These are phyloP conservation scores for Salvelinus namaycush DNA, from an alignment of 2,113 vertebrate species.

Conservation along the genomic window DNA sequence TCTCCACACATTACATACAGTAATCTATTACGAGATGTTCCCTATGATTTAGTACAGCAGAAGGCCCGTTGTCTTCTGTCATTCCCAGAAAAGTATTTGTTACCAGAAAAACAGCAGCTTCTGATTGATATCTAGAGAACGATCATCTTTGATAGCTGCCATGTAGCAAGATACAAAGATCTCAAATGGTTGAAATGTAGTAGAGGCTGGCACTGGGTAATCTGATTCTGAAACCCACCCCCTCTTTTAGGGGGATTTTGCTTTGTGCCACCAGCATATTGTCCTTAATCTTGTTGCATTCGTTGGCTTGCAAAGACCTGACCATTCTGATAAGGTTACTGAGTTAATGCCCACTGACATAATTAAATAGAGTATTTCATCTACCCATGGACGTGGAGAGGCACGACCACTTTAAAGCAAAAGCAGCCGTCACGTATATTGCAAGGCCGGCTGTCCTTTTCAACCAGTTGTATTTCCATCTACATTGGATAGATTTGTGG, in stretches of 20 bases:
- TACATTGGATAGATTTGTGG: not conserved
- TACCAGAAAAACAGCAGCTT: not conserved
- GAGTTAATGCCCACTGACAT: constrained; percentile 61
- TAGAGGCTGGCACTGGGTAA: constrained; percentile 6
- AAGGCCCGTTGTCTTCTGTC: not conserved
- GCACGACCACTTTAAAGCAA: constrained; percentile 27
- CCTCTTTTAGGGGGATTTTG: not conserved
- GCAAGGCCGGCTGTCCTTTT: constrained; percentile 2
- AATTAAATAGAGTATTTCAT: constrained; percentile 71
- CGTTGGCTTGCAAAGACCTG: constrained; percentile 48
- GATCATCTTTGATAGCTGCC: constrained; percentile 23
- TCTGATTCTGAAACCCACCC: constrained; percentile 22
- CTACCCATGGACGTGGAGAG: constrained; percentile 37
- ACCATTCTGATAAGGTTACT: constrained; percentile 57
- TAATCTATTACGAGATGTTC: not conserved
- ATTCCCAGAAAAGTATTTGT: not conserved
- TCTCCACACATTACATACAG: too few species aligned
- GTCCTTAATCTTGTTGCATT: constrained; percentile 52
- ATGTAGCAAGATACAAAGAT: constrained; percentile 13
- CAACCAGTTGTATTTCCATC: constrained; percentile 24
- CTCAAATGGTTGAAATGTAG: constrained; percentile 9
- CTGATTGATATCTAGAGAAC: not conserved
- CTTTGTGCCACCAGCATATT: constrained; percentile 45
- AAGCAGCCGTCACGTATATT: constrained; percentile 12
- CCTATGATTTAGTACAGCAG: not conserved